Evolutionary conservation across 2,888 invertebrate genomes (phyloP).

Genomic region (Sarcophaga carnaria): DNA sequence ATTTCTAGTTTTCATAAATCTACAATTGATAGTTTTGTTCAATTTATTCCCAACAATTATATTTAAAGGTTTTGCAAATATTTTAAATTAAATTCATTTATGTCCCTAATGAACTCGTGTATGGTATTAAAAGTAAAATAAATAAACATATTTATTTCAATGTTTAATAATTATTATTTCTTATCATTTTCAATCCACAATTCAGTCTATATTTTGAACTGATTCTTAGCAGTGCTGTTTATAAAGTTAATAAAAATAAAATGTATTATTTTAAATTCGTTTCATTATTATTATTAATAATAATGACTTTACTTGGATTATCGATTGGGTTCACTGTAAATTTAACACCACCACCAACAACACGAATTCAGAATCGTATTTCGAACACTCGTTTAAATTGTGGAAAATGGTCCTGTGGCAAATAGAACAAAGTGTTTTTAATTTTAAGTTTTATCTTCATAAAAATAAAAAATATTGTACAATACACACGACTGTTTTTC

Average conservation of each 20-base stretch:
- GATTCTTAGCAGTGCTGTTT: neutral
- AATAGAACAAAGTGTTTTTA: neutral
- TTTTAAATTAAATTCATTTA: no score
- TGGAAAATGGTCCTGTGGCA: neutral
- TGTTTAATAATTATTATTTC: no score
- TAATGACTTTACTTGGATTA: neutral
- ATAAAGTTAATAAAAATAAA: neutral
- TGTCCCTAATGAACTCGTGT: no score
- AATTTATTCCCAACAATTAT: no score
- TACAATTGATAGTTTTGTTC: no score
- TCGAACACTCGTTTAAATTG: neutral
- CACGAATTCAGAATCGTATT: neutral
- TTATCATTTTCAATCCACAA: neutral
- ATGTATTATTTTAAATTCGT: neutral
- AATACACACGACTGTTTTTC: neutral
- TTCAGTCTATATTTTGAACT: neutral
- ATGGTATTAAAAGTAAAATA: no score
- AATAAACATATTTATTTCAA: no score
- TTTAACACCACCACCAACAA: no score
- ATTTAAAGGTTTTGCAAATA: no score
- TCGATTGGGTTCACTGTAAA: neutral
- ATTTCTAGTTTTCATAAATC: no score
- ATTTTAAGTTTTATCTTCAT: neutral
- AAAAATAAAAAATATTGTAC: neutral
- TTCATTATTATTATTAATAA: neutral